Percentiles rank a stretch among this genome's conserved stretches.
Conservation (phyloP, 2,113 vertebrate genomes). For the Clarias magur region DNA sequence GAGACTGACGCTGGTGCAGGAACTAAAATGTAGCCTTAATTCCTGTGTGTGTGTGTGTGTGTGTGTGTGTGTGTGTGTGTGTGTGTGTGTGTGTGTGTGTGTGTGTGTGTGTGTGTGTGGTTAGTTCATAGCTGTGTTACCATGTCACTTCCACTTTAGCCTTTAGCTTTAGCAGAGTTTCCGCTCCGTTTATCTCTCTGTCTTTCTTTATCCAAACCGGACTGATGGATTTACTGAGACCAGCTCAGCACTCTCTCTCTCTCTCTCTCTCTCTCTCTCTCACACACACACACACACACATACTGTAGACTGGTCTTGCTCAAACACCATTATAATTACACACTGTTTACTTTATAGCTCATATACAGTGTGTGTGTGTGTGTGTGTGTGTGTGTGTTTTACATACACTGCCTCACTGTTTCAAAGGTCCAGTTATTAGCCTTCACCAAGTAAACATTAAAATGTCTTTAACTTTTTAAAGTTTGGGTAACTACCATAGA, state of each 20-base stretch:
- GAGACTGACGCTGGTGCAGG: neutral
- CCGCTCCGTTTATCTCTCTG: constrained; percentile 14
- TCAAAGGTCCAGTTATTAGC: too few species aligned
- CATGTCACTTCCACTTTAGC: constrained; percentile 23
- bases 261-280: neutral
- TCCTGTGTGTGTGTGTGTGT: neutral
- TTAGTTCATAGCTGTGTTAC: constrained; percentile 22
- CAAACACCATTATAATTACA: neutral
- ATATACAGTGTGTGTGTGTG: too few species aligned
- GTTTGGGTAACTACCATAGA: too few species aligned
- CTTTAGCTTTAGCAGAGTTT: constrained; percentile 4
- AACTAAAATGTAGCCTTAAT: neutral
- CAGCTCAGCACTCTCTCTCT: neutral
- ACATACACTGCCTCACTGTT: too few species aligned
- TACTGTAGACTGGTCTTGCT: neutral
- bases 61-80: neutral
- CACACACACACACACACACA: constrained; percentile 5
- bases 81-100: constrained; percentile 2
- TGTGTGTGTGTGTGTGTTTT: too few species aligned
- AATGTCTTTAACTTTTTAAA: too few species aligned
- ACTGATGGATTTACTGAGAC: constrained; percentile 15
- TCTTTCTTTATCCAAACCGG: constrained; percentile 27
- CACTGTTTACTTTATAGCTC: too few species aligned
- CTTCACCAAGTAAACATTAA: too few species aligned
- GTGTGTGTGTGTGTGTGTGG: constrained; percentile 22